Evolutionary conservation across 2,113 vertebrate genomes (phyloP).

Genomic region (Eurystomus gularis): DNA sequence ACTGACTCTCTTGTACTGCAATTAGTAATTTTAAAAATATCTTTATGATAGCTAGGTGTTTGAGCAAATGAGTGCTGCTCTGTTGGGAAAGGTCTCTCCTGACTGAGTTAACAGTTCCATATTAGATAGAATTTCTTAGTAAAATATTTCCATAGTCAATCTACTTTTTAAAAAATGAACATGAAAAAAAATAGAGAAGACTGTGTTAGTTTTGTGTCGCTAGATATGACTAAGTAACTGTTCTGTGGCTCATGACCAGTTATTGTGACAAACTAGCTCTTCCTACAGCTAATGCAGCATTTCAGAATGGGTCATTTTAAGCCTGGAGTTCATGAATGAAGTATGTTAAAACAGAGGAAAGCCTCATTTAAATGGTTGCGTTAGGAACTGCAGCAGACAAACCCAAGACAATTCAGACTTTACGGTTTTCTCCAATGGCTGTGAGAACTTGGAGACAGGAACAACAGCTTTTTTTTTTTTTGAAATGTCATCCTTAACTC

Average conservation of each 20-base stretch:
- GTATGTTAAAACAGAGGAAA: background rate
- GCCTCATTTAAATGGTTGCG: background rate
- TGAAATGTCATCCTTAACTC: background rate
- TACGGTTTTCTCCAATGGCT: background rate
- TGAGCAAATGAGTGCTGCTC: background rate
- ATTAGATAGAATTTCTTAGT: background rate
- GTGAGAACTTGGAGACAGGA: background rate
- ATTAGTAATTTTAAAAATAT: background rate
- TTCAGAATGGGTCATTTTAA: background rate
- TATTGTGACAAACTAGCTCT: background rate
- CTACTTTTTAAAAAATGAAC: background rate
- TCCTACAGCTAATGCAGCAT: background rate
- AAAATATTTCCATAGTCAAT: background rate
- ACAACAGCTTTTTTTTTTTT: background rate
- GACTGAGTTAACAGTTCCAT: background rate
- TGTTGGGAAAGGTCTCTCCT: background rate
- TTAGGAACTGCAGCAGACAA: background rate
- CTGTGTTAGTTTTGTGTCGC: fast-evolving
- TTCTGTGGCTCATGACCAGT: background rate
- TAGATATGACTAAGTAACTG: background rate
- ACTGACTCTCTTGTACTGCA: background rate
- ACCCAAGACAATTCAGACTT: background rate
- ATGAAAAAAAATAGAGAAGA: background rate
- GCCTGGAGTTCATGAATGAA: background rate
- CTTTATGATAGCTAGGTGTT: background rate